These are phyloP conservation scores for Diplosoma virens DNA, from an alignment of 23 tunicate genomes.

Conservation along the genomic window DNA sequence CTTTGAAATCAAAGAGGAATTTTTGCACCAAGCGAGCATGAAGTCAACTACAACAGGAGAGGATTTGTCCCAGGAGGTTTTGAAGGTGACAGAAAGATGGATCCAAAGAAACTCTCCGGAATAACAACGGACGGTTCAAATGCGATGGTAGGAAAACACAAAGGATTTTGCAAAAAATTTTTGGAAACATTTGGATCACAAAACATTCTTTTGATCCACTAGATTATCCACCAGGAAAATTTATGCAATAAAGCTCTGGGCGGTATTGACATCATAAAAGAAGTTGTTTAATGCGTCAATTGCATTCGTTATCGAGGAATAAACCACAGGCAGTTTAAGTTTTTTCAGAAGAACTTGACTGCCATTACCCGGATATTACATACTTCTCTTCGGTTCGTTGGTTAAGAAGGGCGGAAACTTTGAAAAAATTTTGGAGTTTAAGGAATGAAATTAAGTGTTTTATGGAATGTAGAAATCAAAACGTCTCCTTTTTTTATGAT, in stretches of 20 bases:
- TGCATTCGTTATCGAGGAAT: constrained; percentile 32
- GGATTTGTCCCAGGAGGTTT: neutral
- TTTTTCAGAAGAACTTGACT: constrained; percentile 37
- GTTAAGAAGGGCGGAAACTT: constrained; percentile 43
- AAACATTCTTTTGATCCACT: constrained; percentile 4
- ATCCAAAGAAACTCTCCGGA: constrained; percentile 8
- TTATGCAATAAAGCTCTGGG: constrained; percentile 35
- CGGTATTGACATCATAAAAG: constrained; percentile 25
- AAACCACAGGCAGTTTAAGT: constrained; percentile 33
- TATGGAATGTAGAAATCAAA: constrained; percentile 32
- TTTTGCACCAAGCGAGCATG: too few relatives aligned
- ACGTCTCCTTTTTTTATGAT: constrained; percentile 21
- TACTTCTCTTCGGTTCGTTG: constrained; percentile 44
- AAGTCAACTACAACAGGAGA: constrained; percentile 6
- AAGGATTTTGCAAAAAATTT: neutral
- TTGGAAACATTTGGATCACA: constrained; percentile 1
- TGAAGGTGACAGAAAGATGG: constrained; percentile 14
- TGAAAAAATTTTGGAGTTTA: constrained; percentile 44
- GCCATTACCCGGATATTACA: constrained; percentile 29
- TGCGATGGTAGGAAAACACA: neutral
- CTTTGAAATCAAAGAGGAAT: too few relatives aligned
- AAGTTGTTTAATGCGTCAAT: constrained; percentile 28
- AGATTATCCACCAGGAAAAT: constrained; percentile 38
- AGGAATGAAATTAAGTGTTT: constrained; percentile 24
- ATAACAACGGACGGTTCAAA: constrained; percentile 2